These are phyloP conservation scores for Anniella stebbinsi DNA, from an alignment of 2,797 vertebrate genomes.

Conservation along the genomic window DNA sequence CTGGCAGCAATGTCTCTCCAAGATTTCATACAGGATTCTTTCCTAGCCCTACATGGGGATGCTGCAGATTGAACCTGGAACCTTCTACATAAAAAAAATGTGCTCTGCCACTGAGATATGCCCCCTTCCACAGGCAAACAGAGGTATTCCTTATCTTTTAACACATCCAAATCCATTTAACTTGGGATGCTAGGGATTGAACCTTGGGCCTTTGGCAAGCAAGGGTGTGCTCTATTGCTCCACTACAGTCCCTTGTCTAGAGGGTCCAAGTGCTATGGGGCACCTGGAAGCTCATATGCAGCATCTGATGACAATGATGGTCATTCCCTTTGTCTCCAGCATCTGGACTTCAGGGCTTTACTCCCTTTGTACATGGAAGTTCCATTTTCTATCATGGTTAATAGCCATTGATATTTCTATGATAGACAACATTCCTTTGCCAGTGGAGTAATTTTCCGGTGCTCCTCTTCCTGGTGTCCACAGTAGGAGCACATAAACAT, in stretches of 20 bases:
- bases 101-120: not conserved
- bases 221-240: too few species aligned
- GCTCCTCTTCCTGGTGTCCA: not conserved
- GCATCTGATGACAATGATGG: too few species aligned
- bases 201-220: too few species aligned
- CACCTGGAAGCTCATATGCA: not conserved
- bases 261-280: not conserved
- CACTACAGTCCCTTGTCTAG: not conserved
- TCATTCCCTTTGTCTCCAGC: not conserved
- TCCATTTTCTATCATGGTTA: not conserved
- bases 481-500: not conserved
- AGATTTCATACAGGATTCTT: too few species aligned
- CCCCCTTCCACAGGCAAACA: not conserved
- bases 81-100: not conserved
- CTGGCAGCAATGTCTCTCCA: too few species aligned
- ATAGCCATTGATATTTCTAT: not conserved
- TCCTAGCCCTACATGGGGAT: not conserved
- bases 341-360: not conserved
- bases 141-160: too few species aligned
- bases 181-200: too few species aligned
- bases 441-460: not conserved
- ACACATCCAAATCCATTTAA: too few species aligned
- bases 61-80: not conserved
- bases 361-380: not conserved
- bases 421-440: not conserved